These are phyloP conservation scores for Aurelia sp. DNA, from an alignment of 30 jellyfish, hydroid and myxozoan genomes.

Conservation along the genomic window DNA sequence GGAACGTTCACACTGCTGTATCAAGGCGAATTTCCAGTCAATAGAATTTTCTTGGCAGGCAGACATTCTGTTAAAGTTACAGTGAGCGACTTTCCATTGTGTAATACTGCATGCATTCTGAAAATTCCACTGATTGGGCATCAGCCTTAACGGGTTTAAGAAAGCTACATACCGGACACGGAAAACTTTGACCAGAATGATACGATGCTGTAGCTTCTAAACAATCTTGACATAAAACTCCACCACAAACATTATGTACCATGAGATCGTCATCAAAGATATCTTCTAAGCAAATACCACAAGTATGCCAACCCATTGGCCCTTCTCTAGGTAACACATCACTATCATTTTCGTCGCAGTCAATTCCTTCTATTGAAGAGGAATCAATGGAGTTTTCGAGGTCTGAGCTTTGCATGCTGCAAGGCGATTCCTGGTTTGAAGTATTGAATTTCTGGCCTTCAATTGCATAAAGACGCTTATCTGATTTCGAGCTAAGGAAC, in stretches of 20 bases:
- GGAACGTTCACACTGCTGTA: too few species aligned
- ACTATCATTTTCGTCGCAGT: background rate
- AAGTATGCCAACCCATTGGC: constrained; percentile 88
- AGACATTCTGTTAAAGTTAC: too few species aligned
- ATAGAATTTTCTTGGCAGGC: too few species aligned
- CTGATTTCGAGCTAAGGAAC: constrained; percentile 46
- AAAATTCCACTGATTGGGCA: too few species aligned
- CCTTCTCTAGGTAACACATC: constrained; percentile 25
- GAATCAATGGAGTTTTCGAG: constrained; percentile 4
- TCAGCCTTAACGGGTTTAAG: too few species aligned
- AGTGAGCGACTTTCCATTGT: too few species aligned
- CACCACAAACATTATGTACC: constrained; percentile 83
- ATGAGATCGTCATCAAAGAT: constrained; percentile 82
- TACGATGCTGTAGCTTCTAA: constrained; percentile 71
- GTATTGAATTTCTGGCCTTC: constrained; percentile 28
- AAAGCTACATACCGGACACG: constrained; percentile 89
- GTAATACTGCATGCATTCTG: too few species aligned
- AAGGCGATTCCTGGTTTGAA: background rate
- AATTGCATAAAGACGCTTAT: constrained; percentile 41
- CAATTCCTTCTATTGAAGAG: background rate
- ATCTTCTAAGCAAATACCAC: constrained; percentile 93
- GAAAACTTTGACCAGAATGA: constrained; percentile 69
- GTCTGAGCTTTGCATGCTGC: background rate
- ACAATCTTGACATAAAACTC: constrained; percentile 77
- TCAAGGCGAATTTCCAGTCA: too few species aligned